A percentile compares a stretch with the other conserved stretches of the same genome.
phyloP scores from a whole-genome alignment of 2,113 vertebrate species.

The Bucco capensis region DNA sequence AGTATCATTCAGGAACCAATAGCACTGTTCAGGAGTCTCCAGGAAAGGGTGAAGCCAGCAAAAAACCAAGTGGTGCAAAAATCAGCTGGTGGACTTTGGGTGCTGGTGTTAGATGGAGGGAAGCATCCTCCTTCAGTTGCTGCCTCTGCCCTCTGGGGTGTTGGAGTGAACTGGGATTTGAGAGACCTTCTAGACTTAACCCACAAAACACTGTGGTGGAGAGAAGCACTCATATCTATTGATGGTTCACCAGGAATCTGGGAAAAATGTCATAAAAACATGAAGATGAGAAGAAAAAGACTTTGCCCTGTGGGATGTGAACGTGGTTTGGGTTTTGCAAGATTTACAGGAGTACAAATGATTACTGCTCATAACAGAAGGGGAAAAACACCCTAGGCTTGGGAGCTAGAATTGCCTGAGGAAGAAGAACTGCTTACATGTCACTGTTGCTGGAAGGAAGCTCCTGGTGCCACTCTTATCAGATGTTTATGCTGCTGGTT shows the following conservation, averaged over 20 bases:
- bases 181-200: not conserved
- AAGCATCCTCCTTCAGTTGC: not conserved
- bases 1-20: not conserved
- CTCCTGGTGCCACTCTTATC: not conserved
- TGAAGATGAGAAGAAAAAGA: not conserved
- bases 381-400: not conserved
- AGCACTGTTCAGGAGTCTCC: not conserved
- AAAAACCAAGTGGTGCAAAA: not conserved
- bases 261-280: not conserved
- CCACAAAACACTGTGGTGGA: not conserved
- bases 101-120: not conserved
- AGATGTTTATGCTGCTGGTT: not conserved
- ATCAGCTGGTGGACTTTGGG: accelerated
- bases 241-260: not conserved
- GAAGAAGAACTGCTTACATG: not conserved
- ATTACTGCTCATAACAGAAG: not conserved
- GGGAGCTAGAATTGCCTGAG: not conserved
- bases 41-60: not conserved
- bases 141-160: not conserved
- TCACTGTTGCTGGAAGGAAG: not conserved
- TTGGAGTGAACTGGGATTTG: not conserved
- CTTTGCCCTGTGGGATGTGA: not conserved
- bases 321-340: not conserved
- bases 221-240: not conserved
- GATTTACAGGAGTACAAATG: not conserved